Percentiles rank a stretch among this genome's conserved stretches.
Conservation (phyloP, 37 sponge, comb jelly and placozoan genomes). For the Chondrosia reniformis region DNA sequence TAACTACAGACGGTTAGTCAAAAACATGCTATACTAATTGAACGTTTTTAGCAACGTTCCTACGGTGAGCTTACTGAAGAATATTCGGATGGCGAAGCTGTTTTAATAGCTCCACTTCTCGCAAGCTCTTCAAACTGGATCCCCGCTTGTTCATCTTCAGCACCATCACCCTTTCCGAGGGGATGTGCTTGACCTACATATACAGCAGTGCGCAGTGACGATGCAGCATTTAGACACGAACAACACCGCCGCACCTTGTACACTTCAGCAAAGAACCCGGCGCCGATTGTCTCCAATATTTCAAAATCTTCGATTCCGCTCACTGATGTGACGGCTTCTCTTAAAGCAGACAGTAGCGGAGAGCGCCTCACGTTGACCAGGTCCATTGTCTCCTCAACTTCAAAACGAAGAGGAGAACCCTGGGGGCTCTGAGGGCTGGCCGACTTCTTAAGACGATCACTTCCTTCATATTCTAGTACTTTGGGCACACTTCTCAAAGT, state of each 20-base stretch:
- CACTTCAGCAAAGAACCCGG: constrained; percentile 84
- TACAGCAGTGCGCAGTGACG: background rate
- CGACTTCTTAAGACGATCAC: too few relatives aligned
- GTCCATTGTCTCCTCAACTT: too few relatives aligned
- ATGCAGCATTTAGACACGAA: background rate
- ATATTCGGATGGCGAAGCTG: constrained; percentile 73
- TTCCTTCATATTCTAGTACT: too few relatives aligned
- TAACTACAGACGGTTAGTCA: constrained; percentile 33
- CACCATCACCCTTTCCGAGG: constrained; percentile 69
- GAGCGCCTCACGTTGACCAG: constrained; percentile 34
- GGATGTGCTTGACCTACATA: constrained; percentile 57
- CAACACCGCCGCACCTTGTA: constrained; percentile 58
- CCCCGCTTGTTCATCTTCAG: constrained; percentile 70
- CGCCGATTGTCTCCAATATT: constrained; percentile 69
- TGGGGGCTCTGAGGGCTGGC: too few relatives aligned
- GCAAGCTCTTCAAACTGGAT: constrained; percentile 29
- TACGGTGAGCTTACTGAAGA: constrained; percentile 51
- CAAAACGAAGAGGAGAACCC: background rate
- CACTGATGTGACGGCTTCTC: constrained; percentile 63
- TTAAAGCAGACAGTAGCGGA: constrained; percentile 58
- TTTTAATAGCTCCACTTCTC: constrained; percentile 79
- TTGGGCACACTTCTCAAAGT: too few relatives aligned
- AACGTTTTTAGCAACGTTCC: background rate
- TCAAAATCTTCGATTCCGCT: constrained; percentile 64
- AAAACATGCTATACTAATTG: background rate